Evolutionary conservation across 2,797 vertebrate genomes (phyloP), one percentile per base, ranked within the genome.

Genomic region (Falco berigora): DNA sequence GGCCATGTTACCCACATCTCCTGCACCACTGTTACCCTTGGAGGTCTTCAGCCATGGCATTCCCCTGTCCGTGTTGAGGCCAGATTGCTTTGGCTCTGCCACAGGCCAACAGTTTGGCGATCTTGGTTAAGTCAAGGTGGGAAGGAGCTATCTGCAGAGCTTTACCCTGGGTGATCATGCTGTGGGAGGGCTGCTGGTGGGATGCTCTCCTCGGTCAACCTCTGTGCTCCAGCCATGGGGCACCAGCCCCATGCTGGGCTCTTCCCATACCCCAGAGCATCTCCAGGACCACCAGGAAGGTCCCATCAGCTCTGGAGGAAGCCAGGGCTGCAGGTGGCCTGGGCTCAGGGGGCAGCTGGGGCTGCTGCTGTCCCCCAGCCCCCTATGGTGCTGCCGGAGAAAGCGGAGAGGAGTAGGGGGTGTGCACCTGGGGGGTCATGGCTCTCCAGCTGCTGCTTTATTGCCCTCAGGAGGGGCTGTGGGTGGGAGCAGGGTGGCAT

Each of bases 381-480:
- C 4, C 4, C 52, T 40, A 42, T 50, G 0, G 49, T 40, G 47
- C 17, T 49, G 21, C 14, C 4, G 2, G 32, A 44, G 15, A 6
- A 11, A 69, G 49, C 42, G 28, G 36, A 2, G 3, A 85, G 53
- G 36, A 59, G n/a, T 18, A 34, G 58, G 63, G 20, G 12, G 18
- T 2, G 1, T 40, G 47, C 22, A 8, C 24, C 8, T 1, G 6
- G 3, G 25, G 10, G 1, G 2, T 7, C 40, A 63, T 1, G 3
- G 28, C 58, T 40, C 21, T 14, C n/a, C 22, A 12, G 42, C 12
- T 53, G 56, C 80, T 49, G 21, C 19, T 23, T 49, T 56, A 20
- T 2, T 42, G 27, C 32, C 82, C 62, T 36, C 62, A 42, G 78
- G 66, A 84, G 47, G 55, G 27, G 44, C 50, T 80, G 58, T 4